Conservation (phyloP, 2,888 invertebrate species). For the Nowickia ferox region DNA sequence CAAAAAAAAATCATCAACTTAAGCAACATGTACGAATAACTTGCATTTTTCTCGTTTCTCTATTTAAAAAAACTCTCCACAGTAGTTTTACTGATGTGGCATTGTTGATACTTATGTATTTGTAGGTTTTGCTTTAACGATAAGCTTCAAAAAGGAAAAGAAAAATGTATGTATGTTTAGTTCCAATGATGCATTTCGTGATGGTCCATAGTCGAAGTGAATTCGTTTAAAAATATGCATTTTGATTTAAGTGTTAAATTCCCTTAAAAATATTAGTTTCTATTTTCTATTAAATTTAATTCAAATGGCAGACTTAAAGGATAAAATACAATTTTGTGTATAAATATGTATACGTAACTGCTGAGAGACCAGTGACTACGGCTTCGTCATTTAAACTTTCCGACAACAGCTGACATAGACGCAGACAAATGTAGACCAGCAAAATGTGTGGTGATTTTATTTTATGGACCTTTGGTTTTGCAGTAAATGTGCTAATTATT, state of each 20-base stretch:
- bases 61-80: constrained; percentile 45
- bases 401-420: too few relatives aligned
- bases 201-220: constrained; percentile 56
- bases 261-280: constrained; percentile 18
- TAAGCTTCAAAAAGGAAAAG: constrained; percentile 14
- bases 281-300: background rate
- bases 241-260: background rate
- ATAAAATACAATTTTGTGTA: too few relatives aligned
- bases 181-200: constrained; percentile 46
- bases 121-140: constrained; percentile 22
- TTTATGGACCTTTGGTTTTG: too few relatives aligned
- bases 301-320: too few relatives aligned
- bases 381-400: too few relatives aligned
- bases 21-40: constrained; percentile 48
- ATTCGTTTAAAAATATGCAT: constrained; percentile 30
- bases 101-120: constrained; percentile 19
- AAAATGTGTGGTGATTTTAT: too few relatives aligned
- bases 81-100: constrained; percentile 9
- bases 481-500: constrained; percentile 52
- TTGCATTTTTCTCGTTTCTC: constrained; percentile 13
- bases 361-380: too few relatives aligned
- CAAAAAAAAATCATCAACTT: constrained; percentile 47
- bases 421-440: too few relatives aligned
- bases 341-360: too few relatives aligned
- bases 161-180: constrained; percentile 41